Percentiles rank a stretch among this genome's conserved stretches.
phyloP scores from a whole-genome alignment of 2,113 vertebrate genomes.

The Melospiza melodia region DNA sequence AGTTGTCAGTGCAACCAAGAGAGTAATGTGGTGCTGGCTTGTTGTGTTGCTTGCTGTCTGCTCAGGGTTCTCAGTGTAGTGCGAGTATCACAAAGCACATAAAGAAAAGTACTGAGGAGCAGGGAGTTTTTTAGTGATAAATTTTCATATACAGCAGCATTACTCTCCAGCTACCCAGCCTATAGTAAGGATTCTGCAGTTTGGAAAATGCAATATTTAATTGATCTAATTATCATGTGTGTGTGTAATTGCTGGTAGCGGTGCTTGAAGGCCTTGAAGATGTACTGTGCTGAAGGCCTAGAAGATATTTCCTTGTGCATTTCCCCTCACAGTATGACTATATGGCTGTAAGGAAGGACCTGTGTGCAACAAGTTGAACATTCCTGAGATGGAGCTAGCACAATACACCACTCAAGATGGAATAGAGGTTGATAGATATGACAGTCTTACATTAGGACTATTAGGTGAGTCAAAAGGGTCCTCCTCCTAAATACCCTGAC shows the following conservation, averaged over 20 bases:
- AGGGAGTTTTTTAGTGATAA: background rate
- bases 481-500: background rate
- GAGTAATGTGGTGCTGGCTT: background rate
- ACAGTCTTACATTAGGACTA: background rate
- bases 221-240: background rate
- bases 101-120: background rate
- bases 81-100: accelerated
- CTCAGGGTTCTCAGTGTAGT: background rate
- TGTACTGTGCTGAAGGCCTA: background rate
- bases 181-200: background rate
- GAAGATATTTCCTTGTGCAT: background rate
- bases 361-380: background rate
- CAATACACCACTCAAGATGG: accelerated
- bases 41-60: background rate
- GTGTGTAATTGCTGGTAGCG: background rate
- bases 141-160: background rate
- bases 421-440: background rate
- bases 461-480: background rate
- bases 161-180: background rate
- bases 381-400: background rate
- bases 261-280: background rate
- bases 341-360: background rate
- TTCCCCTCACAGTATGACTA: no score
- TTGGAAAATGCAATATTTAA: background rate
- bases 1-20: background rate